Evolutionary conservation across 2,113 vertebrate species (phyloP).

Genomic region (Rousettus leschenaultii): DNA sequence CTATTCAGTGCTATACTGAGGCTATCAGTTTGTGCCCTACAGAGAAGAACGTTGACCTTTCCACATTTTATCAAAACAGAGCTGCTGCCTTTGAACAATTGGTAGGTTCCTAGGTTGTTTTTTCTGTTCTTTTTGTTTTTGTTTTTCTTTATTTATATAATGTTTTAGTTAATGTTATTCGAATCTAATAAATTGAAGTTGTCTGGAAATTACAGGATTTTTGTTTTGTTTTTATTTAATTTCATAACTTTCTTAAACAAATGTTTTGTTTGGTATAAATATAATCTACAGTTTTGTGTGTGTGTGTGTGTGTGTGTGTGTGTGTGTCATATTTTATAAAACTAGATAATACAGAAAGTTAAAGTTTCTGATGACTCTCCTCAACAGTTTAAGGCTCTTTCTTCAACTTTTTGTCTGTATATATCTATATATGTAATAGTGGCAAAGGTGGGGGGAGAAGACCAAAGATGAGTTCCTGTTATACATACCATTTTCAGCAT

Average conservation of each 20-base stretch:
- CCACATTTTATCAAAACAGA: constrained; percentile 99
- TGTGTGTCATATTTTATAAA: constrained; percentile 20
- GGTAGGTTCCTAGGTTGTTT: constrained; percentile 82
- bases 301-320: too few relatives aligned
- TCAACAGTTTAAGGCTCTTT: neutral
- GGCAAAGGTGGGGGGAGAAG: neutral
- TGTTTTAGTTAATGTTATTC: constrained; percentile 19
- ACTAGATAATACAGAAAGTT: constrained; percentile 14
- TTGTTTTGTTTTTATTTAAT: constrained; percentile 35
- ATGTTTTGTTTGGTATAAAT: neutral
- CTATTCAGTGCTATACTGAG: constrained; percentile 98
- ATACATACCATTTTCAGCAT: neutral
- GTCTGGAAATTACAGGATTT: constrained; percentile 13
- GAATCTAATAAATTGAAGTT: neutral
- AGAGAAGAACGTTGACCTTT: constrained; percentile 94
- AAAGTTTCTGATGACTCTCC: neutral
- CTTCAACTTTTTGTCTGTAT: constrained; percentile 16
- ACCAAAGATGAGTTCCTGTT: neutral
- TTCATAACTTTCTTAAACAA: neutral
- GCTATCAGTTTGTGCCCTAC: constrained; percentile 94
- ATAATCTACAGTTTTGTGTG: neutral
- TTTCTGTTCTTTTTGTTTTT: neutral
- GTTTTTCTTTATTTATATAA: constrained; percentile 23
- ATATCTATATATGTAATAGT: neutral
- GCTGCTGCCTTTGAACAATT: constrained; percentile 97